phyloP scores from a whole-genome alignment of 2,797 vertebrate genomes.

The Nyctalus aviator region DNA sequence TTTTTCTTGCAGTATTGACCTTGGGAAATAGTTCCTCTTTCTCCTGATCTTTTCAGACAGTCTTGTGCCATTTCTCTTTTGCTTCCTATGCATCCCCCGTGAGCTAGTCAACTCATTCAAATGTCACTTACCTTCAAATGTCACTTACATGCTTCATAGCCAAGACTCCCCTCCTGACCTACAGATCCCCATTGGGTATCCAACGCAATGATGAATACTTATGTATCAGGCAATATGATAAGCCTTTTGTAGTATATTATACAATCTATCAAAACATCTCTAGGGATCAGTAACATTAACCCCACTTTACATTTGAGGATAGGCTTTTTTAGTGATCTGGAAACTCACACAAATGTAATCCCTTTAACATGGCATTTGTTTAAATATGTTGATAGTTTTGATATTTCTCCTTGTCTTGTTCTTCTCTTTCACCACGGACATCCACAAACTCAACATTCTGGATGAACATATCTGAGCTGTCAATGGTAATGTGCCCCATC shows the following conservation, averaged over 20 bases:
- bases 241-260: neutral
- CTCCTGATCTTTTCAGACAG: neutral
- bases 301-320: constrained; percentile 17
- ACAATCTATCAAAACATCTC: neutral
- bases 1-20: neutral
- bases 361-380: neutral
- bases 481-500: neutral
- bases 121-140: neutral
- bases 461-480: neutral
- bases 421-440: neutral
- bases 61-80: neutral
- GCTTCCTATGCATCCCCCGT: neutral
- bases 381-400: neutral
- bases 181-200: neutral
- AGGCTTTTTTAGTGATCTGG: constrained; percentile 22
- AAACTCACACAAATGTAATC: constrained; percentile 1
- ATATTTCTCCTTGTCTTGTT: neutral
- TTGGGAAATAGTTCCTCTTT: neutral
- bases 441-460: neutral
- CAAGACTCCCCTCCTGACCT: neutral
- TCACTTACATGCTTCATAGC: neutral
- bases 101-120: neutral
- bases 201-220: neutral
- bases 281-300: neutral
- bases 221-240: neutral